Conservation (phyloP, 2,888 invertebrate species). For the Machimus rusticus region DNA sequence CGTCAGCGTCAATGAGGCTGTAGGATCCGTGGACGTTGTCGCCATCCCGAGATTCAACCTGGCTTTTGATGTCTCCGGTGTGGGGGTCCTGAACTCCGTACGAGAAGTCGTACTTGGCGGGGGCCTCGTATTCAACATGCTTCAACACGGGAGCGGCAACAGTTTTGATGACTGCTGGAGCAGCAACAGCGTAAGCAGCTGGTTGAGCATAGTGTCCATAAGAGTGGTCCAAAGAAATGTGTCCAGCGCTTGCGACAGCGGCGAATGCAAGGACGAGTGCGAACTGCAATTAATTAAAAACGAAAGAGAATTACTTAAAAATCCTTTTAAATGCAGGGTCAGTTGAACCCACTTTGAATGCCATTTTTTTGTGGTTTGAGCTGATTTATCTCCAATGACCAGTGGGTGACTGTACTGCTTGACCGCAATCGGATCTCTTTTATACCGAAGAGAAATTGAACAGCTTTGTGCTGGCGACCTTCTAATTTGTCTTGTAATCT, state of each 20-base stretch:
- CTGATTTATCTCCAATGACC: background rate
- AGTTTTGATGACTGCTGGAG: constrained; percentile 41
- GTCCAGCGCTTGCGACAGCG: background rate
- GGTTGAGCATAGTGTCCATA: constrained; percentile 41
- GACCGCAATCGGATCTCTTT: constrained; percentile 23
- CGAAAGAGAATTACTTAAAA: background rate
- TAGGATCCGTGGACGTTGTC: constrained; percentile 66
- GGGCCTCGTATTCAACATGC: constrained; percentile 57
- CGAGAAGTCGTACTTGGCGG: constrained; percentile 64
- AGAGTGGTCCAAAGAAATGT: background rate
- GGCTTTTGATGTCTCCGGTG: constrained; percentile 66
- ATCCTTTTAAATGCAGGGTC: background rate
- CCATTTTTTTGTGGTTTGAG: background rate
- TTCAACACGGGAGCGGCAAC: constrained; percentile 42
- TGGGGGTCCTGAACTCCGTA: constrained; percentile 64
- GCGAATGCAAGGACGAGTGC: background rate
- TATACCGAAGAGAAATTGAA: constrained; percentile 28
- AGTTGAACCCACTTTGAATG: background rate
- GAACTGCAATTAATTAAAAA: background rate
- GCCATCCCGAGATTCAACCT: constrained; percentile 65
- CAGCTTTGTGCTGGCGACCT: constrained; percentile 10
- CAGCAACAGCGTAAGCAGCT: constrained; percentile 51
- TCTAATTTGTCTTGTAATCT: constrained; percentile 23
- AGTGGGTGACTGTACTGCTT: constrained; percentile 25
- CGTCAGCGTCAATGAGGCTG: constrained; percentile 66